phyloP scores from a whole-genome alignment of 2,113 vertebrate species.

The Pungitius pungitius region DNA sequence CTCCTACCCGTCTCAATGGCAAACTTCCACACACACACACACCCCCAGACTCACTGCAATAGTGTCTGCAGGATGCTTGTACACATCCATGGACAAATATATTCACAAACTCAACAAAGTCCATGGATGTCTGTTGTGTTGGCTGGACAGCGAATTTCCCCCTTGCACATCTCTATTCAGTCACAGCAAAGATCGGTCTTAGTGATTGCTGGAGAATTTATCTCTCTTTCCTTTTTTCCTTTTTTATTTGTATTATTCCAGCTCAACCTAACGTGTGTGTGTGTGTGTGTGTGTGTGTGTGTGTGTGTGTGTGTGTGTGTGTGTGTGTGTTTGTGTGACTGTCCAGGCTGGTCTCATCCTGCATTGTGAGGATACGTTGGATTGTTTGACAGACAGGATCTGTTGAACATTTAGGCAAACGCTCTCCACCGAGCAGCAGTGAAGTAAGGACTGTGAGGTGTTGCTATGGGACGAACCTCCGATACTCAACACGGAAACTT shows the following conservation, averaged over 20 bases:
- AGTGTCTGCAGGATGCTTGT: conserved; percentile 29
- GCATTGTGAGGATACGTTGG: background rate
- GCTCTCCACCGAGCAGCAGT: conserved; percentile 16
- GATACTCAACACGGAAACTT: conserved; percentile 39
- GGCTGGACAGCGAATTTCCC: conserved; percentile 38
- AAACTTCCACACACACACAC: conserved; percentile 52
- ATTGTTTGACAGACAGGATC: conserved; percentile 16
- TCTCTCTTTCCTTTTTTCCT: background rate
- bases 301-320: background rate
- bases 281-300: background rate
- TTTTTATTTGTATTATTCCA: background rate
- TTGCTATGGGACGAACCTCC: conserved; percentile 29
- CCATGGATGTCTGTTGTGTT: conserved; percentile 14
- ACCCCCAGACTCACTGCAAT: conserved; percentile 11
- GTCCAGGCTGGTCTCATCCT: background rate
- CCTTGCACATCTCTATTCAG: conserved; percentile 35
- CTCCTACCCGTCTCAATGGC: conserved; percentile 14
- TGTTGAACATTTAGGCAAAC: background rate
- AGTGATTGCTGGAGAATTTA: conserved; percentile 31
- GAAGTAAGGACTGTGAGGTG: conserved; percentile 20
- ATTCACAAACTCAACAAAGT: conserved; percentile 20
- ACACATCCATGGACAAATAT: conserved; percentile 33
- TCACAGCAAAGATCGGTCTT: conserved; percentile 29
- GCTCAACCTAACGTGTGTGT: conserved; percentile 1
- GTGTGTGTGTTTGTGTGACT: conserved; percentile 1